Evolutionary conservation across 2,888 invertebrate species (phyloP), one percentile per base, ranked within the genome.

Genomic region (Tupiocoris notatus): DNA sequence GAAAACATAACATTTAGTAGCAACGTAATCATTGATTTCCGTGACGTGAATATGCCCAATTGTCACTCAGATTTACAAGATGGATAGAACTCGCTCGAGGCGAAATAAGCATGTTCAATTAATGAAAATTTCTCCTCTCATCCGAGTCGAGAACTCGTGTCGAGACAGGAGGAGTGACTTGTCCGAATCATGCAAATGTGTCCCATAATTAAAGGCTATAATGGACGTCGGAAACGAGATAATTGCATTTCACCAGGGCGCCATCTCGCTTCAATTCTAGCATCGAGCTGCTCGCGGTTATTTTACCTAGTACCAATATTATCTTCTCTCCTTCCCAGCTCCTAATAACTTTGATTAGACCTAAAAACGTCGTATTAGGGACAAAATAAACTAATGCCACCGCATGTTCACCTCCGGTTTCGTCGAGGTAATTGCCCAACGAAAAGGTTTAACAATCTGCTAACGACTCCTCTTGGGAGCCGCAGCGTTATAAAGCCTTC

Each of bases 391-490:
- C 39, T 12, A 3, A 39, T 39, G 39, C 39, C 39, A 39, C 39
- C 39, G 39, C 12, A 39, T 39, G 39, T 39, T 39, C 39, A n/a
- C n/a, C 12, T 39, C 12, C 39, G 39, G 39, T 39, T 39, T 12
- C 6, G 39, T 7, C 39, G 39, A 39, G 39, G 39, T 39, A 39
- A 39, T 39, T 39, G 39, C 39, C 39, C 39, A 39, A 39, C 12
- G 39, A 39, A 65, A 65, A 39, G 20, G 25, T 18, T 64, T 64
- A 64, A 65, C 65, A 65, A 65, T 65, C 65, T 65, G 65, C 65
- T 39, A 65, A 65, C 39, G 17, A 65, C 65, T 39, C 39, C 65
- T 17, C 39, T 39, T 39, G 39, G 39, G 39, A 3, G 39, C 39
- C 39, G 6, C 6, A 39, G 39, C 12, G 39, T 39, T 39, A 39